Percentiles rank a stretch among this genome's conserved stretches.
Evolutionary conservation across 2,797 vertebrate species (phyloP).

Genomic region (Balearica regulorum): DNA sequence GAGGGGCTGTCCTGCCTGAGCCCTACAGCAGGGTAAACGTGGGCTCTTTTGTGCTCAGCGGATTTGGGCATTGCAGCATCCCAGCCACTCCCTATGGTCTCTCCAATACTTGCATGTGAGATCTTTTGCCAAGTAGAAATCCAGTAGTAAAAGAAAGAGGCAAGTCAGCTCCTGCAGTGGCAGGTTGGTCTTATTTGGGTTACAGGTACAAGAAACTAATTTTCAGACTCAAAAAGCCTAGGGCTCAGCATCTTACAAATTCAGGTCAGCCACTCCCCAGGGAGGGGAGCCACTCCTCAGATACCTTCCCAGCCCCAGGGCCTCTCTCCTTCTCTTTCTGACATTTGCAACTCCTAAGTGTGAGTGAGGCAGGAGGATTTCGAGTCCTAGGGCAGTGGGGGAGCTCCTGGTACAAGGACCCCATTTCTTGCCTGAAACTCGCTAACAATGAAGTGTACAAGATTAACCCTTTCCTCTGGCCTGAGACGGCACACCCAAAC

Average conservation of each 20-base stretch:
- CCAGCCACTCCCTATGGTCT: rapidly evolving
- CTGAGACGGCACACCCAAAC: rapidly evolving
- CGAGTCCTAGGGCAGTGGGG: not conserved
- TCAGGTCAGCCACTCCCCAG: not conserved
- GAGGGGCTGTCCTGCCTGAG: not conserved
- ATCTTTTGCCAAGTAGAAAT: not conserved
- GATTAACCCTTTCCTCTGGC: not conserved
- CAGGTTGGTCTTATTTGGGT: not conserved
- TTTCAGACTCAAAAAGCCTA: not conserved
- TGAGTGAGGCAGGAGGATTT: not conserved
- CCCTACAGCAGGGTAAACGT: not conserved
- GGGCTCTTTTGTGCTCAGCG: not conserved
- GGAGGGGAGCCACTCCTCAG: not conserved
- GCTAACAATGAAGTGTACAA: not conserved
- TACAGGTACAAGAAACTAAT: not conserved
- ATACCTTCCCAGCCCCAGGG: not conserved
- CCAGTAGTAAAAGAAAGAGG: not conserved
- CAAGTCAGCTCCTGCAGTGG: not conserved
- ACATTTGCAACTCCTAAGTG: not conserved
- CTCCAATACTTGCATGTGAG: not conserved
- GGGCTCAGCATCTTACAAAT: not conserved
- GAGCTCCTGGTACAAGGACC: not conserved
- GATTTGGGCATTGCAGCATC: not conserved
- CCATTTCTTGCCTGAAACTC: not conserved
- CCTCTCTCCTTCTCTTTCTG: not conserved